Conservation (phyloP, 2,797 vertebrate genomes). For the Danio aesculapii region DNA sequence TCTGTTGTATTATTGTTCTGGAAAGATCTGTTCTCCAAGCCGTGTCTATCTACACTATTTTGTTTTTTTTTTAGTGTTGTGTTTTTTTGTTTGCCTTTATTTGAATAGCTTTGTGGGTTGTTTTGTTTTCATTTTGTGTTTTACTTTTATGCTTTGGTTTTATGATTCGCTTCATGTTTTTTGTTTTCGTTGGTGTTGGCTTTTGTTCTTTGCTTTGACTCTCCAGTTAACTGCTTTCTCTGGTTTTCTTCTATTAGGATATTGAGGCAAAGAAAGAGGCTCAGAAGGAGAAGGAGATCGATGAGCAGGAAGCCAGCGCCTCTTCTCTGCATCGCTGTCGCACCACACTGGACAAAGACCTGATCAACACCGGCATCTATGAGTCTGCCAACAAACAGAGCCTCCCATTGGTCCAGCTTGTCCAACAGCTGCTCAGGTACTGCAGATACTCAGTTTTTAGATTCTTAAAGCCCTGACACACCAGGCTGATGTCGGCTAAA, state of each 20-base stretch:
- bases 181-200: not conserved
- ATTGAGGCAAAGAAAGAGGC: conserved; percentile 99
- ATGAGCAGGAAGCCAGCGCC: conserved; percentile 96
- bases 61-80: not conserved
- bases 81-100: not conserved
- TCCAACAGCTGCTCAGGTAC: conserved; percentile 96
- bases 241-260: conserved; percentile 77
- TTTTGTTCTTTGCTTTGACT: not conserved
- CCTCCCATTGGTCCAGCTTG: conserved; percentile 94
- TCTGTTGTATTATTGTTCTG: too few relatives aligned
- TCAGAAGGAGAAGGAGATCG: conserved; percentile 99
- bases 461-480: too few relatives aligned
- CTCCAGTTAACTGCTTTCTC: not conserved
- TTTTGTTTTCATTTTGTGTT: not conserved
- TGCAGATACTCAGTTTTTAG: not conserved
- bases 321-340: conserved; percentile 93
- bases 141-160: not conserved
- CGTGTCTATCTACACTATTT: too few relatives aligned
- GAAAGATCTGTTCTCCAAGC: too few relatives aligned
- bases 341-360: conserved; percentile 94
- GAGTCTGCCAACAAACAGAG: conserved; percentile 95
- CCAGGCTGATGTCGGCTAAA: too few relatives aligned
- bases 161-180: not conserved
- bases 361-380: conserved; percentile 98
- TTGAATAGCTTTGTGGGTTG: too few relatives aligned